Base-by-base conservation (phyloP, 2,113 vertebrate species). In the Myotis lucifugus region DNA sequence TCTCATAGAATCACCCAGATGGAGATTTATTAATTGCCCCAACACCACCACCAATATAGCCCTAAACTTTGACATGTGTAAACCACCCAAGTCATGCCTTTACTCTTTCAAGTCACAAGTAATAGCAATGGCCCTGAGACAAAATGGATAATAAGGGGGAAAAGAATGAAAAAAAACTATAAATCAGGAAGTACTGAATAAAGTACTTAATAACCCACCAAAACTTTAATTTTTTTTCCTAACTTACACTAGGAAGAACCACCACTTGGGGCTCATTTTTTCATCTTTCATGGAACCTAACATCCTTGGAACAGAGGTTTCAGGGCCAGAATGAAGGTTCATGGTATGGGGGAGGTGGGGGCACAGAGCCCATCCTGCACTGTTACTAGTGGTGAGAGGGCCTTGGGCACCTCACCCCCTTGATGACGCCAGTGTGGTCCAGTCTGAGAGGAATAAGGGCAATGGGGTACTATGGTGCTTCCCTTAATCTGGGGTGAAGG, bases 31-130 rank as follows among this genome's bases (percentile, higher is more conserved):
- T 87, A 48, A 12, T 50, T 34, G 15, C 29, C 34, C 29, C 40
- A 19, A 21, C 17, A 17, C 29, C 13, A 74, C 42, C 48, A 64
- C 18, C 56, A 72, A 6, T 64, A 64, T 19, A 72, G n/a, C 27
- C 54, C 40, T 78, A 59, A 73, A 73, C 93, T 86, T 94, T 67
- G 64, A 67, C 15, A 17, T 79, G 67, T 66, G 15, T 86, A 94
- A 86, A 46, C 66, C 52, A 72, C 73, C 79, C 52, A 70, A 15
- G 4, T 64, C 64, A 72, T 95, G 54, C 14, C 11, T 91, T 86
- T 85, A 78, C 7, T 85, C 32, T 70, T 90, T 59, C 42, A 74
- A 93, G 6, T 69, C 72, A 78, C 11, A 91, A 52, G 54, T 46
- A 66, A 50, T 85, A 61, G 50, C 81, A 78, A 48, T 18, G 23